phyloP scores from a whole-genome alignment of 1,140 invertebrate species.

The Arctopsyche grandis region DNA sequence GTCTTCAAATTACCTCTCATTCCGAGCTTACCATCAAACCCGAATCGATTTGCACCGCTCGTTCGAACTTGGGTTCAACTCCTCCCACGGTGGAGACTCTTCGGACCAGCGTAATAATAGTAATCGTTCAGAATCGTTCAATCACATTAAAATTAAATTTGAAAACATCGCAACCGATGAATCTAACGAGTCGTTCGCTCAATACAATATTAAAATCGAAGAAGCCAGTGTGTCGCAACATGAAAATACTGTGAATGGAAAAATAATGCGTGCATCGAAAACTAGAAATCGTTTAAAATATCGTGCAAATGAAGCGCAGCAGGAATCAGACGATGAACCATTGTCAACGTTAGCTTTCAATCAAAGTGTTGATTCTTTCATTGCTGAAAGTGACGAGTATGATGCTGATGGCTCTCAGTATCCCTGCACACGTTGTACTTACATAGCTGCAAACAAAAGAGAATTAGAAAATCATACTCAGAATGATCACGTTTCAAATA shows the following conservation, averaged over 20 bases:
- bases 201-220: too few species aligned
- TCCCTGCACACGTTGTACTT: slow-evolving; percentile 46
- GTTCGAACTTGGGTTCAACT: slow-evolving; percentile 8
- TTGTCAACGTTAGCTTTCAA: not conserved
- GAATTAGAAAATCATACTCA: slow-evolving; percentile 44
- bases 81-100: not conserved
- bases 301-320: too few species aligned
- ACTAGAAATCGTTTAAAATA: too few species aligned
- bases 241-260: too few species aligned
- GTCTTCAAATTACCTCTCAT: slow-evolving; percentile 29
- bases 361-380: not conserved
- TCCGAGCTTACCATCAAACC: slow-evolving; percentile 30
- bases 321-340: too few species aligned
- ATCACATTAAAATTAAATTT: not conserved
- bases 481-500: slow-evolving; percentile 41
- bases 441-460: slow-evolving; percentile 9
- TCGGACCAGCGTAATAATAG: not conserved
- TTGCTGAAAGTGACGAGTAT: not conserved
- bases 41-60: slow-evolving; percentile 6
- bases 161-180: not conserved
- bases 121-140: not conserved
- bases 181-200: too few species aligned
- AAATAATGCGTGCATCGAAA: too few species aligned
- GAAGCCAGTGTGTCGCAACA: too few species aligned
- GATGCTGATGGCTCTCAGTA: not conserved